Conservation (phyloP, 2,113 vertebrate genomes). For the Apistogramma diplotaenia region DNA sequence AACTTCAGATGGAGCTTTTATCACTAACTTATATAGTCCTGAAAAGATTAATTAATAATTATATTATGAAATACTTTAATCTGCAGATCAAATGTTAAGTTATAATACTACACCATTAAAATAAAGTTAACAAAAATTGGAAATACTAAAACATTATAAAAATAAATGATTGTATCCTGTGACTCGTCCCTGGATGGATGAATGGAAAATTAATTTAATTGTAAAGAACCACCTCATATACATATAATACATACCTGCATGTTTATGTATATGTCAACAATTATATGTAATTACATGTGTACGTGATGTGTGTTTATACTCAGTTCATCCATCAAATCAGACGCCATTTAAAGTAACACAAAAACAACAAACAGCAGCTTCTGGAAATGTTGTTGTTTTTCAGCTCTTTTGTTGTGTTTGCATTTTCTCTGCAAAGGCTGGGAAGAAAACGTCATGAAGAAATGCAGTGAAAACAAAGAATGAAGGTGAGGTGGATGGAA, state of each 20-base stretch:
- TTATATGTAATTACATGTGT: too few relatives aligned
- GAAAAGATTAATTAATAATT: too few relatives aligned
- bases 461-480: neutral
- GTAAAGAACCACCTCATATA: neutral
- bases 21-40: too few relatives aligned
- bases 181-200: rapidly evolving
- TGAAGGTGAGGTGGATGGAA: constrained; percentile 32
- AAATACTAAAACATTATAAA: rapidly evolving
- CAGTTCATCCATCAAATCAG: neutral
- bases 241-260: too few relatives aligned
- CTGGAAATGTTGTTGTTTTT: rapidly evolving
- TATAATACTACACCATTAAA: too few relatives aligned
- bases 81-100: neutral
- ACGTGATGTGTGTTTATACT: neutral
- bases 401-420: neutral
- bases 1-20: too few relatives aligned
- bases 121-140: neutral
- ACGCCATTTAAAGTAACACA: neutral
- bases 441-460: neutral
- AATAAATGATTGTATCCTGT: neutral
- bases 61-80: too few relatives aligned
- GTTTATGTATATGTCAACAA: too few relatives aligned
- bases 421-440: neutral
- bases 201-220: neutral
- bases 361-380: neutral